Evolutionary conservation across 2,797 vertebrate genomes (phyloP).

Genomic region (Atherinosoma microstoma): DNA sequence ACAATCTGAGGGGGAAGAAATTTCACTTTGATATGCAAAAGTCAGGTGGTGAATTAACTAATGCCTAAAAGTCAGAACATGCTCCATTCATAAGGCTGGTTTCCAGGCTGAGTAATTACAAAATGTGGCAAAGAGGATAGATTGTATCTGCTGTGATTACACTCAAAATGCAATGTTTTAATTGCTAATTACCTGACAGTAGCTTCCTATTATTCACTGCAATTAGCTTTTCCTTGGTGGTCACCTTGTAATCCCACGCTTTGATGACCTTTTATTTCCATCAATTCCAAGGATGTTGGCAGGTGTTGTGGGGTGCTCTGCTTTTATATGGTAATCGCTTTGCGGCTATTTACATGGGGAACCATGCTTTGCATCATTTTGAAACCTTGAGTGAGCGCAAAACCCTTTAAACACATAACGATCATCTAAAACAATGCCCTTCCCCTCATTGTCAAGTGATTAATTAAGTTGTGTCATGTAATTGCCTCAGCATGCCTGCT

Average conservation of each 20-base stretch:
- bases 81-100: constrained; percentile 58
- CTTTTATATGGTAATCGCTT: constrained; percentile 85
- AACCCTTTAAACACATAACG: constrained; percentile 78
- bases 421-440: constrained; percentile 82
- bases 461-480: constrained; percentile 82
- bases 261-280: constrained; percentile 84
- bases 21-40: constrained; percentile 71
- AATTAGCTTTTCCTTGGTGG: constrained; percentile 82
- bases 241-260: constrained; percentile 81
- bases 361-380: constrained; percentile 71
- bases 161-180: constrained; percentile 71
- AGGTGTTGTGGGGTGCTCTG: constrained; percentile 72
- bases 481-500: constrained; percentile 73
- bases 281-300: constrained; percentile 83
- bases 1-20: constrained; percentile 5
- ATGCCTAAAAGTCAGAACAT: constrained; percentile 52
- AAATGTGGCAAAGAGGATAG: constrained; percentile 49
- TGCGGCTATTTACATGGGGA: constrained; percentile 75
- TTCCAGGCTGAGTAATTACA: constrained; percentile 59
- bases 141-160: constrained; percentile 64
- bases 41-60: constrained; percentile 44
- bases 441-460: constrained; percentile 85
- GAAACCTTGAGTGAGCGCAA: constrained; percentile 79
- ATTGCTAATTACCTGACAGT: constrained; percentile 79
- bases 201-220: constrained; percentile 78